Evolutionary conservation across 2,888 invertebrate species (phyloP), one percentile per base, ranked within the genome.

Genomic region (Drosophila suboccidentalis): DNA sequence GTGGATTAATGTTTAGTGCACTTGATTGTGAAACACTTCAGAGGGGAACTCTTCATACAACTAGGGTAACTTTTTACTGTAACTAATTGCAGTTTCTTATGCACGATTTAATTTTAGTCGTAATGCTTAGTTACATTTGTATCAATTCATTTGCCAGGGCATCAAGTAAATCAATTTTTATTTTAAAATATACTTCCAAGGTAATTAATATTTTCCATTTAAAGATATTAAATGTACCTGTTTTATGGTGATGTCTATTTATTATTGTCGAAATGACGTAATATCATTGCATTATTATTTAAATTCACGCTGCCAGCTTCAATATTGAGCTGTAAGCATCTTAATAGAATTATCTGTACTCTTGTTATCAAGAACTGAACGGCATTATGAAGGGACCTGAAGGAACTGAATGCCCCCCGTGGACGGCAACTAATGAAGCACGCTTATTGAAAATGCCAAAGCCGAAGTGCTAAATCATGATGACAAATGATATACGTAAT

Each of bases 401-500:
- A 5, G 29, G 43, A 44, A n/a, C n/a, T n/a, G n/a, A n/a, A 9
- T 10, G 47, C 49, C 26, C 63, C 78, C 74, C 63, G 60, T 61
- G 63, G 78, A 47, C 19, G 29, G 6, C 54, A 47, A 54, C 60
- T 61, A 78, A 78, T 78, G 78, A 78, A 64, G 54, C 26, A 59
- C 60, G 54, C 68, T 76, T 73, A 78, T 76, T 78, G 74, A 78
- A 78, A 46, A 47, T 58, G 19, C 17, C 61, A 39, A 55, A 49
- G 61, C 50, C 39, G 22, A 65, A 68, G 54, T 74, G 69, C 69
- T 78, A 74, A 76, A 55, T 73, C 75, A 68, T 50, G 61, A 65
- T 76, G 75, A 78, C 79, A 76, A 76, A 74, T 78, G 78, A 68
- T 64, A 58, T 58, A n/a, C 73, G 47, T 67, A 71, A 75, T 72